Base-by-base conservation (phyloP, 1,140 invertebrate genomes). In the Brachionus plicatilis region DNA sequence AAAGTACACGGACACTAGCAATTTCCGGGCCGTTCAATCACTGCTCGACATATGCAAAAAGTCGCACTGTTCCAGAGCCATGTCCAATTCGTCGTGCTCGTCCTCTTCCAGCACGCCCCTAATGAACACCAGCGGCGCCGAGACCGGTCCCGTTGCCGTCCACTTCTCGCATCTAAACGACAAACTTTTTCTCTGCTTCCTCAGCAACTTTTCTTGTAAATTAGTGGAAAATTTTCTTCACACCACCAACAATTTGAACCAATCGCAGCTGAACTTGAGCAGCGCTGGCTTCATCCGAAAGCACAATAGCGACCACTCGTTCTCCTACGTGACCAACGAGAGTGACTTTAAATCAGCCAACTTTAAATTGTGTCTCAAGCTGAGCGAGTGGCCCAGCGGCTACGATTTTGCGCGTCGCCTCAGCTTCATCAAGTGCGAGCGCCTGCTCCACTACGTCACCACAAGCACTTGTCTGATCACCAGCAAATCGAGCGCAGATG, bases 181-280 rank as follows among this genome's bases (percentile, higher is more conserved):
- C 41, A 60, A 68, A 12, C 37, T 82, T 47, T 82, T 82, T 68
- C 53, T 68, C 1, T 82, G 79, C 43, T 65, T 82, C 24, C 27
- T 82, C 2, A 82, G 79, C 17, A 82, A 82, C 20, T 82, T 65
- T 20, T 60, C 79, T 20, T 82, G 79, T n/a, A 82, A 68, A 68
- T 33, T 82, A 68, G 65, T 68, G 1, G 79, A 82, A 24, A 60
- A 60, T 43, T 82, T 82, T 82, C 33, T 82, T 0, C 37, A 60
- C 33, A 33, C 53, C 29, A 68, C 20, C 41, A 27, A 68, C 47
- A 68, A 27, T 82, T 82, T 82, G 20, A 68, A 20, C 66, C 11
- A 60, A 27, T 60, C 53, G 53, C 53, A 60, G 17, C 53, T 60
- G 17, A 60, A 20, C 27, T 9, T 24, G 20, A 60, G 20, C 20